These are phyloP conservation scores for Oxycera nigricornis DNA, from an alignment of 2,888 invertebrate species.

Conservation along the genomic window DNA sequence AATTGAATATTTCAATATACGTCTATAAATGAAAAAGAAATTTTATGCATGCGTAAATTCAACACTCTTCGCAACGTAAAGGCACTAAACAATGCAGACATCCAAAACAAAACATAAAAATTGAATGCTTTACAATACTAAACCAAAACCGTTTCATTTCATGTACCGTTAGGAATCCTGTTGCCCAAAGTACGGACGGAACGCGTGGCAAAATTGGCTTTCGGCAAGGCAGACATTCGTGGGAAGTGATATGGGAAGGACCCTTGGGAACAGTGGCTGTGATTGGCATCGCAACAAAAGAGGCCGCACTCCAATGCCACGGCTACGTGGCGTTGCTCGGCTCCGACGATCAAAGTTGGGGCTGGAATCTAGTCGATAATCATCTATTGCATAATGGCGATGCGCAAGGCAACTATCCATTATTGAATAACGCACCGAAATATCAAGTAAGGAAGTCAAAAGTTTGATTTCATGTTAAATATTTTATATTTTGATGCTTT, in stretches of 20 bases:
- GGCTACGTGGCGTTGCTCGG: slow-evolving; percentile 96
- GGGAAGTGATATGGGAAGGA: slow-evolving; percentile 99
- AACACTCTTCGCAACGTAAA: too few relatives aligned
- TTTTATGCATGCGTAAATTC: too few relatives aligned
- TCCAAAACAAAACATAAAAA: too few relatives aligned
- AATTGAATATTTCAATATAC: too few relatives aligned
- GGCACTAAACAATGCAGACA: too few relatives aligned
- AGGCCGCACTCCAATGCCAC: slow-evolving; percentile 90
- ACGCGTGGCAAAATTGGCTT: slow-evolving; percentile 91
- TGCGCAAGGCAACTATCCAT: slow-evolving; percentile 91
- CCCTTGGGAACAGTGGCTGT: slow-evolving; percentile 98
- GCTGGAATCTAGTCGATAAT: slow-evolving; percentile 99
- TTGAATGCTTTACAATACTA: too few relatives aligned
- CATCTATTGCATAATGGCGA: slow-evolving; percentile 95
- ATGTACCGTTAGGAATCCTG: slow-evolving; percentile 90
- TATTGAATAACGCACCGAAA: slow-evolving; percentile 94
- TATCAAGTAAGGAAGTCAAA: slow-evolving; percentile 76
- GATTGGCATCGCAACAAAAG: slow-evolving; percentile 93
- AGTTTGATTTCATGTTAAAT: neutral
- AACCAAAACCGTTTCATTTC: too few relatives aligned
- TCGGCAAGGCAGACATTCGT: slow-evolving; percentile 89
- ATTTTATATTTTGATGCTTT: slow-evolving; percentile 53
- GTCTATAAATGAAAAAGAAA: too few relatives aligned
- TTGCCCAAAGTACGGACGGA: slow-evolving; percentile 98
- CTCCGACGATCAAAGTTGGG: slow-evolving; percentile 97